Conservation (phyloP, 1,140 invertebrate genomes). For the Drosophila ficusphila region DNA sequence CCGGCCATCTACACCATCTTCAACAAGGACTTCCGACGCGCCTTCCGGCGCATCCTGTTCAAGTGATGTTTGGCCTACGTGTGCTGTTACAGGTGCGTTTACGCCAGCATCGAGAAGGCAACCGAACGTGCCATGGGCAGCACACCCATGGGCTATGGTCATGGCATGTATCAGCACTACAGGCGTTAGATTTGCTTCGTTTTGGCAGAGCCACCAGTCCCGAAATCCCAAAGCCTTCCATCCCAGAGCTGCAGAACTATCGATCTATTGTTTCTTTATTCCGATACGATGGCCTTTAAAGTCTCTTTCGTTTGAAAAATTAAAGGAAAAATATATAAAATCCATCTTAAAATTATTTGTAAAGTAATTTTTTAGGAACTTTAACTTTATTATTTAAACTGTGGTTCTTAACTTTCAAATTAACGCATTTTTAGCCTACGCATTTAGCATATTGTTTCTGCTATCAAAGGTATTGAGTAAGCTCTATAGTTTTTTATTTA, state of each 20-base stretch:
- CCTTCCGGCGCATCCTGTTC: slow-evolving; percentile 97
- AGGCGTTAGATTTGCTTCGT: slow-evolving; percentile 82
- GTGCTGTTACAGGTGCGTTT: slow-evolving; percentile 89
- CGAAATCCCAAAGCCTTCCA: neutral
- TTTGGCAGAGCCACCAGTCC: slow-evolving; percentile 13
- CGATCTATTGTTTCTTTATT: no score
- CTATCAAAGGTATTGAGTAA: no score
- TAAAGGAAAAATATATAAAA: no score
- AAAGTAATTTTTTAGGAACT: no score
- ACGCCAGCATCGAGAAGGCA: slow-evolving; percentile 83
- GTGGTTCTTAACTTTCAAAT: no score
- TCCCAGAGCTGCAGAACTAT: neutral
- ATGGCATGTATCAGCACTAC: slow-evolving; percentile 83
- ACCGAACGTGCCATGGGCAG: slow-evolving; percentile 84
- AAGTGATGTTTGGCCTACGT: slow-evolving; percentile 94
- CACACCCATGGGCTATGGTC: slow-evolving; percentile 84
- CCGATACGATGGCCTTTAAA: no score
- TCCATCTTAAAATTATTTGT: no score
- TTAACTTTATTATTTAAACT: no score
- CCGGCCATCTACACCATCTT: slow-evolving; percentile 99
- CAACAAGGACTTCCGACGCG: slow-evolving; percentile 98
- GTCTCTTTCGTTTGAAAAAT: no score
- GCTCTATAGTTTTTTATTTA: no score
- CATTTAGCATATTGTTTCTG: no score
- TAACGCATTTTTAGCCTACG: no score